Base-by-base conservation (phyloP, 1,140 invertebrate genomes). In the Drosophila prosaltans region DNA sequence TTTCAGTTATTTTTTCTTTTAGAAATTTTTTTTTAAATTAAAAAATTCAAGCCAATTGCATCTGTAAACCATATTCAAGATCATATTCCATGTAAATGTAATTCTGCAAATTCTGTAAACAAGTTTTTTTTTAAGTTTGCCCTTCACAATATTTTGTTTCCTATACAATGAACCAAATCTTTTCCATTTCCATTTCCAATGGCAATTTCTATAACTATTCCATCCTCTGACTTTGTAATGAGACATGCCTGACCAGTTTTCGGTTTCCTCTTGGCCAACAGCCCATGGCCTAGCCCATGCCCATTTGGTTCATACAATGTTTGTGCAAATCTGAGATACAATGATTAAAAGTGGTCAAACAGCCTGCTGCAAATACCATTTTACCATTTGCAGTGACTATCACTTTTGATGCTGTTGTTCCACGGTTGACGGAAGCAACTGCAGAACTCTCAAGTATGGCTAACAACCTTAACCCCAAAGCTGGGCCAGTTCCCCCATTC, bases 401-500 rank as follows among this genome's bases (percentile, higher is more conserved):
- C 45, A 51, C 45, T 51, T 51, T 51, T 51, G 45, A 2, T 51
- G 24, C 21, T 62, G 77, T 40, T 66, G 61, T 61, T 68, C 69
- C 74, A 72, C 77, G 70, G 72, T 78, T 83, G 83, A 83, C 83
- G 83, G 83, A 86, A 86, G 70, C 74, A 65, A 69, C 64, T 54
- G 78, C 68, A 81, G 80, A 89, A 89, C 83, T 43, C 36, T 41
- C 10, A 83, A 89, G 83, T 89, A 89, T 80, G 85, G 80, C 77
- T 70, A 78, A 88, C 84, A 89, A 89, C 84, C 84, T 89, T 89
- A 89, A 89, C 84, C 84, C 78, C 79, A 90, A 84, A 89, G 21
- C 45, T 51, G 45, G 45, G 79, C 79, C 28, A 32, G 48, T 48
- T 48, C 45, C 48, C 63, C 80, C 78, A 76, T 84, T 83, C 81